A percentile compares a stretch with the other conserved stretches of the same genome.
These are phyloP conservation scores for Microplitis manilae DNA, from an alignment of 2,888 invertebrate genomes.

Conservation along the genomic window DNA sequence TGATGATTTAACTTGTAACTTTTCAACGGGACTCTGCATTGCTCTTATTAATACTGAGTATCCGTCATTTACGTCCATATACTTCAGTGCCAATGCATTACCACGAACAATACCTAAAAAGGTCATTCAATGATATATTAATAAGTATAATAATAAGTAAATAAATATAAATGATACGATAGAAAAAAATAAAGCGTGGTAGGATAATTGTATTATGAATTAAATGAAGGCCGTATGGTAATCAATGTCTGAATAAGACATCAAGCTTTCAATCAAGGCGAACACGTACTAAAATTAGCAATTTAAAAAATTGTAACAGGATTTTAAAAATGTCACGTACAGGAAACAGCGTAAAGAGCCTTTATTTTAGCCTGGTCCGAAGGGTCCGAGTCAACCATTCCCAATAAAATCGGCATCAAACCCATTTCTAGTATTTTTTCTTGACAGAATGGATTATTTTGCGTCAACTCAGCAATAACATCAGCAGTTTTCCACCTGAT, in stretches of 20 bases:
- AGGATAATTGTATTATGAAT: constrained; percentile 4
- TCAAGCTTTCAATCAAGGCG: neutral
- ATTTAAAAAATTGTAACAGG: neutral
- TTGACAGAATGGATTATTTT: constrained; percentile 91
- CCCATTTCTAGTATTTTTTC: constrained; percentile 78
- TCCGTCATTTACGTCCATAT: constrained; percentile 79
- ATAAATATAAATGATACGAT: neutral
- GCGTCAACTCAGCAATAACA: constrained; percentile 84
- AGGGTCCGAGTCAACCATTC: constrained; percentile 75
- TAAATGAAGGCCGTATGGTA: neutral
- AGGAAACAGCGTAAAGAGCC: constrained; percentile 85
- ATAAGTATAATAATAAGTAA: constrained; percentile 5
- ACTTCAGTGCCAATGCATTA: constrained; percentile 75
- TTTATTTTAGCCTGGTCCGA: constrained; percentile 77
- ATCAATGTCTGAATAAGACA: neutral
- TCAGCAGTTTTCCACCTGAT: constrained; percentile 79
- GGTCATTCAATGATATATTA: neutral
- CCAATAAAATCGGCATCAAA: constrained; percentile 77
- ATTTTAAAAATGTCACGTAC: constrained; percentile 73
- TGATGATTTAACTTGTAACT: constrained; percentile 80
- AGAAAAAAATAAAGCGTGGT: neutral
- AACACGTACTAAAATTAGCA: neutral
- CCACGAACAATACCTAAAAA: constrained; percentile 78
- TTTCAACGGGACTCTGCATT: constrained; percentile 75
- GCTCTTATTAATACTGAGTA: constrained; percentile 77